These are phyloP conservation scores for Tiliacea aurago DNA, from an alignment of 2,888 invertebrate species.

Conservation along the genomic window DNA sequence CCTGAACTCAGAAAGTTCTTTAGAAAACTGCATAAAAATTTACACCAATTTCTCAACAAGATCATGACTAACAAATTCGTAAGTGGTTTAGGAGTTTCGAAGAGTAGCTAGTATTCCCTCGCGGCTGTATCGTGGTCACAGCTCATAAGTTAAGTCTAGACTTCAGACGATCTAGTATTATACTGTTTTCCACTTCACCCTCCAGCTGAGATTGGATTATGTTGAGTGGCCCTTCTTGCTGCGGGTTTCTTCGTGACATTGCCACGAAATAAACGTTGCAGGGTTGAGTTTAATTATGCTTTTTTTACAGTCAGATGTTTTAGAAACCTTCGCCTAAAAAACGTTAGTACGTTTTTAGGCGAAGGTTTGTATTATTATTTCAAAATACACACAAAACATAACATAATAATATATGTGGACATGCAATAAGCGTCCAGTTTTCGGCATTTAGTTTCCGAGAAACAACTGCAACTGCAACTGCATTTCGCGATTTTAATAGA, in stretches of 20 bases:
- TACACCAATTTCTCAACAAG: slow-evolving; percentile 2
- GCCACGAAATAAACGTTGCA: neutral
- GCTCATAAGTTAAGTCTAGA: slow-evolving; percentile 41
- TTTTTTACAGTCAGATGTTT: neutral
- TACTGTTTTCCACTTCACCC: slow-evolving; percentile 33
- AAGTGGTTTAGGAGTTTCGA: slow-evolving; percentile 16
- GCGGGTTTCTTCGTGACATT: neutral
- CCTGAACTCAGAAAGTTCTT: neutral
- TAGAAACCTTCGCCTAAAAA: no score
- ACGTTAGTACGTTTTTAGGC: neutral
- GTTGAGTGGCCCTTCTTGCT: slow-evolving; percentile 9
- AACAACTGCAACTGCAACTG: no score
- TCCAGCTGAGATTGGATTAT: slow-evolving; percentile 21
- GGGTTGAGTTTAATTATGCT: neutral
- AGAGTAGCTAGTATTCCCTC: slow-evolving; percentile 10
- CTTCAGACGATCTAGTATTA: slow-evolving; percentile 31
- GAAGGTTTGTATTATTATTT: neutral
- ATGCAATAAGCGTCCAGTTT: no score
- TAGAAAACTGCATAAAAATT: neutral
- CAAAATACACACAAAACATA: no score
- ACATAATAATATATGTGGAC: no score
- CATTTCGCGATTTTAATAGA: no score
- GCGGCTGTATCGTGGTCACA: slow-evolving; percentile 14
- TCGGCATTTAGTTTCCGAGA: no score
- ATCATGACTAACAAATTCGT: slow-evolving; percentile 1